phyloP scores from a whole-genome alignment of 1,140 invertebrate genomes.

The Drosophila kohkoa region DNA sequence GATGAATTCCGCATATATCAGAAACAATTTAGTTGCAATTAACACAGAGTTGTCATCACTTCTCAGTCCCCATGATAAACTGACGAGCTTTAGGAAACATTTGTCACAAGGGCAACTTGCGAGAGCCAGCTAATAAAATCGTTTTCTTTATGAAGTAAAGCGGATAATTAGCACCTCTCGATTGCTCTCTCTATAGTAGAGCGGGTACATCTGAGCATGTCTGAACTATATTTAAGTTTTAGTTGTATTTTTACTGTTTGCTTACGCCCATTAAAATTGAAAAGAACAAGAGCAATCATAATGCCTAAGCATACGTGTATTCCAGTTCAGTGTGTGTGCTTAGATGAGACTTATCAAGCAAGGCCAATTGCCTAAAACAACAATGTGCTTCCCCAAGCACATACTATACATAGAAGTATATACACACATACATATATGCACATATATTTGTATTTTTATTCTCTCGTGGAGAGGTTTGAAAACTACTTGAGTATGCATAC shows the following conservation, averaged over 20 bases:
- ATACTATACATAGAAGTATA: neutral
- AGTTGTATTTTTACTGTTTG: neutral
- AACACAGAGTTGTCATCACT: constrained; percentile 16
- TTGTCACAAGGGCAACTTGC: neutral
- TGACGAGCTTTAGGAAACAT: neutral
- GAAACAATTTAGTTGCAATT: constrained; percentile 37
- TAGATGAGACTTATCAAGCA: constrained; percentile 10
- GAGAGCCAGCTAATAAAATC: neutral
- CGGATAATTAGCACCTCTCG: constrained; percentile 31
- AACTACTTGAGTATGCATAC: constrained; percentile 2
- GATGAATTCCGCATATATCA: constrained; percentile 19
- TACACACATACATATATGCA: neutral
- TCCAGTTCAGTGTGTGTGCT: neutral
- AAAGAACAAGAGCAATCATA: constrained; percentile 6
- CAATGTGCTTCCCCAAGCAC: constrained; percentile 1
- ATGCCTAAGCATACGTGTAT: neutral
- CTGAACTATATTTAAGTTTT: neutral
- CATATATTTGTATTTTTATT: neutral
- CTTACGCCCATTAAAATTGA: constrained; percentile 1
- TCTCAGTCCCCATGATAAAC: constrained; percentile 43
- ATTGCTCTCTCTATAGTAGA: neutral
- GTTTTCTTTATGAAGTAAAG: neutral
- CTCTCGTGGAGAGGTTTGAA: neutral
- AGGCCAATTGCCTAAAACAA: constrained; percentile 1
- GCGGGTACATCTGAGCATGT: constrained; percentile 10